Evolutionary conservation across 2,888 invertebrate species (phyloP), one percentile per base, ranked within the genome.

Genomic region (Acleris laterana): DNA sequence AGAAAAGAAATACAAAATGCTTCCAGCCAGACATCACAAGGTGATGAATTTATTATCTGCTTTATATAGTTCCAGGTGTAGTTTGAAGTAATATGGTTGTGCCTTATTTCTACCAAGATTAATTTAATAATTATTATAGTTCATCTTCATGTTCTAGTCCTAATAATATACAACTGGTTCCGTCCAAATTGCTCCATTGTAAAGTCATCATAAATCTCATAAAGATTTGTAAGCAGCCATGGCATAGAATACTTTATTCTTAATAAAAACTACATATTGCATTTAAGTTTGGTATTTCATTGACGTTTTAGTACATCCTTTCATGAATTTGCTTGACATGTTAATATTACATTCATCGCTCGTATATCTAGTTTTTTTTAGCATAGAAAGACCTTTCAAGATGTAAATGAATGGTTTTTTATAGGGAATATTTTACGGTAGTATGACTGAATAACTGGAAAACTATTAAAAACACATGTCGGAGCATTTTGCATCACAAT

Each of bases 141-240:
- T 71, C 74, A 80, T 53, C 49, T 60, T 60, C 44, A 19, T 56
- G 50, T 61, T 89, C 91, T 91, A 92, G 91, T 91, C 92, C 80
- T 89, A 84, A 81, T 78, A 81, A 74, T 74, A 84, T 80, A 83
- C 75, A 83, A 88, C 86, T 81, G 79, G 85, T 88, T 91, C 92
- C 92, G 92, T 93, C 92, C 92, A 90, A 90, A 89, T 88, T 90
- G 82, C 83, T 88, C 83, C 81, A 82, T 75, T 82, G 72, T 79
- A 77, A 77, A 77, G 69, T 81, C 65, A 76, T 79, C 74, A 38
- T 73, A 77, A 75, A 75, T 72, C 72, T 63, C 66, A 72, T 70
- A 70, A 74, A 72, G 62, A 67, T 73, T 68, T 75, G 69, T 13
- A 74, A 76, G 71, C 73, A 72, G 71, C 68, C 73, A 70, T 76